A percentile compares a stretch with the other conserved stretches of the same genome.
Conservation (phyloP, 2,797 vertebrate genomes). For the Natrix natrix region DNA sequence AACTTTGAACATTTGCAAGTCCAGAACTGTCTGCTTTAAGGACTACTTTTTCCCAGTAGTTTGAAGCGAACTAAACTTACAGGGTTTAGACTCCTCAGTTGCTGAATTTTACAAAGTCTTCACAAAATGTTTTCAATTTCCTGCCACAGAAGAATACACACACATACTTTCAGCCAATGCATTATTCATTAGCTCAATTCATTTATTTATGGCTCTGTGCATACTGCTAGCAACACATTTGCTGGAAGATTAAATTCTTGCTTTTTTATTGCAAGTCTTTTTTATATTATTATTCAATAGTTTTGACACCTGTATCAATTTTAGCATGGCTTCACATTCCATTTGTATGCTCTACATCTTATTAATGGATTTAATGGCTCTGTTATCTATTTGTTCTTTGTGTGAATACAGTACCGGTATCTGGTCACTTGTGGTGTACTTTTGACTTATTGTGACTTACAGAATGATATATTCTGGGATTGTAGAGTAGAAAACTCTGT, state of each 20-base stretch:
- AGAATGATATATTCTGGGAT: background rate
- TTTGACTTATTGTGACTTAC: background rate
- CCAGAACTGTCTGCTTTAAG: background rate
- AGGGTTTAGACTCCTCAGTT: background rate
- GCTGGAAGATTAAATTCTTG: slow-evolving; percentile 17
- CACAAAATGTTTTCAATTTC: background rate
- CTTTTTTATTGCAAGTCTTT: slow-evolving; percentile 4
- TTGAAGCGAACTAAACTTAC: background rate
- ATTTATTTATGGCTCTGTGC: background rate
- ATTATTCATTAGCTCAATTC: background rate
- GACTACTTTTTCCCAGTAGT: background rate
- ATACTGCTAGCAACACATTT: background rate
- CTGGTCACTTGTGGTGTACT: background rate
- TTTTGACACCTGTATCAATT: background rate
- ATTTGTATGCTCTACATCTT: slow-evolving; percentile 20
- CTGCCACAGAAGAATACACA: background rate
- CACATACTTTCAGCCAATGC: slow-evolving; percentile 7
- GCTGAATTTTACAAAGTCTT: background rate
- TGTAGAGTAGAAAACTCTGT: background rate
- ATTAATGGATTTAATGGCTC: slow-evolving; percentile 18
- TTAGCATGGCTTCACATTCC: slow-evolving; percentile 26
- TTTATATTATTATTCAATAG: slow-evolving; percentile 10
- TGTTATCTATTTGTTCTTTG: background rate
- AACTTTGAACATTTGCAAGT: background rate
- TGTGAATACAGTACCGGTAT: background rate